These are phyloP conservation scores for Drosophila demipolita DNA, from an alignment of 2,888 invertebrate species.

Conservation along the genomic window DNA sequence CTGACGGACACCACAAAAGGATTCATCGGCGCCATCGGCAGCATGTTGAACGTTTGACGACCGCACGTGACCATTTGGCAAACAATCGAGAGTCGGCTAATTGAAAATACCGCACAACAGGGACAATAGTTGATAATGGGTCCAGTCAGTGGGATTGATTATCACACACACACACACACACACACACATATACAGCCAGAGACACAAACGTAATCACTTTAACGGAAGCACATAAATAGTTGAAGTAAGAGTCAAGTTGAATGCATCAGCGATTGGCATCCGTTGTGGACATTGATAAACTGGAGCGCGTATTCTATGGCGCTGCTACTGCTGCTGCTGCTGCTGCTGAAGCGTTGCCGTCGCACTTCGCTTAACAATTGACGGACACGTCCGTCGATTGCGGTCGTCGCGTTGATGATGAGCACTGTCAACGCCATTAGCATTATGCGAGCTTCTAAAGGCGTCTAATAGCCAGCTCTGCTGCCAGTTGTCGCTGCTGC, in stretches of 20 bases:
- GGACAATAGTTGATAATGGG: conserved; percentile 37
- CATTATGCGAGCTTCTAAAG: conserved; percentile 76
- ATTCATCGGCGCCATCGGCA: conserved; percentile 94
- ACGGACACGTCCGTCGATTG: conserved; percentile 58
- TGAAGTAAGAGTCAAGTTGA: conserved; percentile 46
- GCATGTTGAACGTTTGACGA: conserved; percentile 88
- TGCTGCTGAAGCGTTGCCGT: conserved; percentile 74
- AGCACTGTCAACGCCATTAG: conserved; percentile 83
- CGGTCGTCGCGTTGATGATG: conserved; percentile 75
- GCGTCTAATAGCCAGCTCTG: conserved; percentile 67
- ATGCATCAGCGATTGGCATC: conserved; percentile 75
- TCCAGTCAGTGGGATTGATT: conserved; percentile 20
- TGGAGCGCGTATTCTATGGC: conserved; percentile 55
- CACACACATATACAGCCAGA: background rate
- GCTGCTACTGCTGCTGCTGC: background rate
- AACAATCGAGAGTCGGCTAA: conserved; percentile 45
- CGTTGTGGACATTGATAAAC: conserved; percentile 78
- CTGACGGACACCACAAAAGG: conserved; percentile 81
- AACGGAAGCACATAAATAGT: conserved; percentile 26
- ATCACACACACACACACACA: conserved; percentile 4
- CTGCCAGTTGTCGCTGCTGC: background rate
- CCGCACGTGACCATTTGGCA: conserved; percentile 85
- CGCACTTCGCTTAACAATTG: conserved; percentile 77
- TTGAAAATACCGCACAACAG: conserved; percentile 47
- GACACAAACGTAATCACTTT: conserved; percentile 16